Evolutionary conservation across 2,113 vertebrate species (phyloP).

Genomic region (Tachysurus vachellii): DNA sequence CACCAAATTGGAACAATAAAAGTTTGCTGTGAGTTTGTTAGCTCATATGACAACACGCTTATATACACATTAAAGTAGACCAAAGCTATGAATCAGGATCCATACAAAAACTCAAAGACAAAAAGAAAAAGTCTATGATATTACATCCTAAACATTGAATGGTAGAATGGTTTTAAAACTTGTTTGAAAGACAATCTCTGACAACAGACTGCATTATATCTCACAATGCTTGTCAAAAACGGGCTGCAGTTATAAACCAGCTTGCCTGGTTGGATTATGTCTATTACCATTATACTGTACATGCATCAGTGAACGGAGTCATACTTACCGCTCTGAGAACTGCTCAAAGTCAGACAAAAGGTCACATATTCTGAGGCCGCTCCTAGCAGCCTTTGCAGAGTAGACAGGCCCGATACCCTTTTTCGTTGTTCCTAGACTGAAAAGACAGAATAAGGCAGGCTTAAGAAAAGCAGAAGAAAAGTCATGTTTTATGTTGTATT

Average conservation of each 20-base stretch:
- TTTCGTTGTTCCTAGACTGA: constrained; percentile 94
- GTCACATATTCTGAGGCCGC: constrained; percentile 95
- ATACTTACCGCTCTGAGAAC: constrained; percentile 89
- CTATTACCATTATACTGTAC: neutral
- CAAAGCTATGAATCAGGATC: neutral
- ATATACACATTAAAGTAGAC: neutral
- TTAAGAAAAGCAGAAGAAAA: neutral
- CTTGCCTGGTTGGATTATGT: neutral
- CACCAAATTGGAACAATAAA: neutral
- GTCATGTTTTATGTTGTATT: neutral
- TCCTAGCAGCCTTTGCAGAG: constrained; percentile 94
- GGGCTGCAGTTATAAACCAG: neutral
- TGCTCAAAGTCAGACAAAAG: constrained; percentile 91
- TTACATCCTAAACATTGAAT: neutral
- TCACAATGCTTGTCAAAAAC: neutral
- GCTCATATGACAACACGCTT: neutral
- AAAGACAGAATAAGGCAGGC: constrained; percentile 47
- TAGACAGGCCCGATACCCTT: constrained; percentile 98
- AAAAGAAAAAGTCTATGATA: neutral
- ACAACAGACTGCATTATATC: neutral
- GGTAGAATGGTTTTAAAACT: neutral
- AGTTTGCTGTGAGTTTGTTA: neutral
- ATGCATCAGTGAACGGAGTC: neutral
- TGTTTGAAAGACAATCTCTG: neutral
- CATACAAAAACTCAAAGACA: neutral